A percentile compares a stretch with the other conserved stretches of the same genome.
Evolutionary conservation across 2,113 vertebrate genomes (phyloP).

Genomic region (Nothocercus julius): DNA sequence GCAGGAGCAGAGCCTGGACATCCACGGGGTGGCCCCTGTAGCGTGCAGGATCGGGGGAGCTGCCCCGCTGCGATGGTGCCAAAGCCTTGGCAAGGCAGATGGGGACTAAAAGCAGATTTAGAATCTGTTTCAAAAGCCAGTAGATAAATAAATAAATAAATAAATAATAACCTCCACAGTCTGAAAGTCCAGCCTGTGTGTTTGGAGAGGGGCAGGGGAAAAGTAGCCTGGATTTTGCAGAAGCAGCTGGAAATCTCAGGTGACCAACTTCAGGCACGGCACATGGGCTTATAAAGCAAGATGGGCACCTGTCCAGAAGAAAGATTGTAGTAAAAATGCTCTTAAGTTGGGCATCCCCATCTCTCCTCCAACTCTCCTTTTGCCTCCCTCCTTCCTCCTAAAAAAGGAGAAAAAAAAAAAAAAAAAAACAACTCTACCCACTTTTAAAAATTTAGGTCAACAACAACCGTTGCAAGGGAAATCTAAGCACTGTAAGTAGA

Average conservation of each 20-base stretch:
- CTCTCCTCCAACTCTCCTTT: background rate
- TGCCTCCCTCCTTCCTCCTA: too few species aligned
- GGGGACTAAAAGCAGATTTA: background rate
- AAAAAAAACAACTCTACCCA: background rate
- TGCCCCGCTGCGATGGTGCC: background rate
- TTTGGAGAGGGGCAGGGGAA: background rate
- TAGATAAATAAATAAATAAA: background rate
- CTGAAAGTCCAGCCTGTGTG: background rate
- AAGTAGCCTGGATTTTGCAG: background rate
- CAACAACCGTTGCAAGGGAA: background rate
- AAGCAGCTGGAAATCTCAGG: background rate
- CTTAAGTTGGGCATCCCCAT: background rate
- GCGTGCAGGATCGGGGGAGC: background rate
- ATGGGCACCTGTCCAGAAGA: background rate
- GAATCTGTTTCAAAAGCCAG: background rate
- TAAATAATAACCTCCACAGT: background rate
- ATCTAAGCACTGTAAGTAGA: background rate
- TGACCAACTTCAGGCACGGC: background rate
- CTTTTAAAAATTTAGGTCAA: background rate
- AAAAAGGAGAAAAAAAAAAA: background rate
- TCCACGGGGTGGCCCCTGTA: background rate
- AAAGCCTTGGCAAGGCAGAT: background rate
- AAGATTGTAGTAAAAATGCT: background rate
- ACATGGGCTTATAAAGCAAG: background rate
- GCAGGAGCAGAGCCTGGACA: background rate